phyloP scores from a whole-genome alignment of 2,797 vertebrate genomes.

The Carapus acus region DNA sequence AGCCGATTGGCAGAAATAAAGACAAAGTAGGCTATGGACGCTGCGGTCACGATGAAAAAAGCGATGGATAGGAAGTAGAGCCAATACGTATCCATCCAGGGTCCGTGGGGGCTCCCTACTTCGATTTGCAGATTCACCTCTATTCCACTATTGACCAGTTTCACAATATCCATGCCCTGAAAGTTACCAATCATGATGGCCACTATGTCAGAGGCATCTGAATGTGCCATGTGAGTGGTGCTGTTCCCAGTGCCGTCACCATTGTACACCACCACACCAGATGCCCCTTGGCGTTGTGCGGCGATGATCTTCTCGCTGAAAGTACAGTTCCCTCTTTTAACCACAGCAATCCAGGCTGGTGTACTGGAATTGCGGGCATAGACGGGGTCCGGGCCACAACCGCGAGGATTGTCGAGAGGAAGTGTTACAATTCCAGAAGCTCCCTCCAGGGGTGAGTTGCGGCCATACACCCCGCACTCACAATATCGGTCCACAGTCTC shows the following conservation, averaged over 20 bases:
- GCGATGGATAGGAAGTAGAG: conserved; percentile 88
- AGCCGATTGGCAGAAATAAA: conserved; percentile 83
- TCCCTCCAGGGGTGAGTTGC: conserved; percentile 60
- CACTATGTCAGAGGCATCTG: conserved; percentile 61
- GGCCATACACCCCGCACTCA: conserved; percentile 77
- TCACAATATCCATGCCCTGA: conserved; percentile 76
- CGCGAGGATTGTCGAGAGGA: conserved; percentile 69
- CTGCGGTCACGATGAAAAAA: conserved; percentile 86
- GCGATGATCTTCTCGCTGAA: conserved; percentile 79
- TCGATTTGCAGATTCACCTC: conserved; percentile 77
- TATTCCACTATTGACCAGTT: conserved; percentile 64
- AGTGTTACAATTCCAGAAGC: conserved; percentile 69
- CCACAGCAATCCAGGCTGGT: conserved; percentile 80
- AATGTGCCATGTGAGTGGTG: conserved; percentile 70
- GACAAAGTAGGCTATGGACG: conserved; percentile 85
- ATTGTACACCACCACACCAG: conserved; percentile 84
- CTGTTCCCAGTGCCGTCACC: conserved; percentile 63
- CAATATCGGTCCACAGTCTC: conserved; percentile 59
- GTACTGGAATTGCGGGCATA: conserved; percentile 54
- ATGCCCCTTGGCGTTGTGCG: conserved; percentile 69
- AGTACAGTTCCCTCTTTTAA: conserved; percentile 85
- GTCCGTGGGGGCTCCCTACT: conserved; percentile 74
- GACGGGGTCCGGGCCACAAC: conserved; percentile 66
- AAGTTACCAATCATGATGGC: conserved; percentile 86
- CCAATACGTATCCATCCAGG: conserved; percentile 83